A percentile compares a stretch with the other conserved stretches of the same genome.
Evolutionary conservation across 2,888 invertebrate genomes (phyloP).

Genomic region (Caenorhabditis imperialis): DNA sequence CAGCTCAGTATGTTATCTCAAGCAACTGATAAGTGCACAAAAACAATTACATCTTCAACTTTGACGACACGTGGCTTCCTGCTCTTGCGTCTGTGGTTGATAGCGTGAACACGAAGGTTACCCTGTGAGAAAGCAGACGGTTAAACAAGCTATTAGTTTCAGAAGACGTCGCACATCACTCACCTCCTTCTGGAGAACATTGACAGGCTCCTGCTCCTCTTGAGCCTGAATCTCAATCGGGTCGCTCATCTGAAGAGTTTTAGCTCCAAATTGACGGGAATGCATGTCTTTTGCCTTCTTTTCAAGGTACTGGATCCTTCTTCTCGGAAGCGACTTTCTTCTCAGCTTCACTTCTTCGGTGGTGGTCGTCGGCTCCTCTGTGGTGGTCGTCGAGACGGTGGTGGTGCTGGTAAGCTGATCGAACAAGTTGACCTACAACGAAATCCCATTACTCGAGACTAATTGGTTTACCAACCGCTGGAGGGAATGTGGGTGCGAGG

Average conservation of each 20-base stretch:
- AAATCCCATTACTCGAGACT: not conserved
- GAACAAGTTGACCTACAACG: conserved; percentile 37
- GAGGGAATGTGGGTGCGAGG: conserved; percentile 50
- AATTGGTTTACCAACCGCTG: conserved; percentile 29
- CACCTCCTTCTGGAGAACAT: conserved; percentile 47
- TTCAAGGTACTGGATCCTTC: conserved; percentile 44
- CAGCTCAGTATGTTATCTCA: not conserved
- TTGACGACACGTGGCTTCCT: conserved; percentile 45
- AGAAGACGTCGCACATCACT: not conserved
- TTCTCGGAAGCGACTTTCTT: conserved; percentile 30
- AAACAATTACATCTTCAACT: conserved; percentile 36
- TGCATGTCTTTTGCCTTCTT: conserved; percentile 51
- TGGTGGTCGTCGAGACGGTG: conserved; percentile 16
- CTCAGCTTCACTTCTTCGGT: conserved; percentile 27
- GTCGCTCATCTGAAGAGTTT: conserved; percentile 51
- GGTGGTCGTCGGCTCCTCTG: conserved; percentile 17
- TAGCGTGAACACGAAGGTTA: conserved; percentile 44
- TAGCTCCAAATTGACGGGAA: conserved; percentile 49
- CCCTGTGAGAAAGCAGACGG: conserved; percentile 33
- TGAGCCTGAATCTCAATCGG: conserved; percentile 51
- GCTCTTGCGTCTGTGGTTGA: conserved; percentile 40
- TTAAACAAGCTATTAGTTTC: not conserved
- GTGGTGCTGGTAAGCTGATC: conserved; percentile 20
- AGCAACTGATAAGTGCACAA: not conserved
- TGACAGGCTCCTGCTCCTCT: conserved; percentile 37